These are phyloP conservation scores for Antheraea assamensis DNA, from an alignment of 2,888 invertebrate genomes.

Conservation along the genomic window DNA sequence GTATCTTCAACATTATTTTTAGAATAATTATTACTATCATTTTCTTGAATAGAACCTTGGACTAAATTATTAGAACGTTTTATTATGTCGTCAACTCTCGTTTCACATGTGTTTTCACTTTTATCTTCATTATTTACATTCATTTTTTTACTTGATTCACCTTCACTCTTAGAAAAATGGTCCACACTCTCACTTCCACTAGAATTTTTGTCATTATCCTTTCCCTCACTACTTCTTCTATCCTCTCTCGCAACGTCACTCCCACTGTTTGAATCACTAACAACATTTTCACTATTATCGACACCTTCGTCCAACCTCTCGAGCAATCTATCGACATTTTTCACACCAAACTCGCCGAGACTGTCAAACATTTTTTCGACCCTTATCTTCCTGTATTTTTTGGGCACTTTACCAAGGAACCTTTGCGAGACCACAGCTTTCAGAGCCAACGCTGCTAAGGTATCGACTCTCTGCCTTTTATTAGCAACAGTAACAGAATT, in stretches of 20 bases:
- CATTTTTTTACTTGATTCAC: neutral
- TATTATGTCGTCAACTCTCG: neutral
- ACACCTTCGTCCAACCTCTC: slow-evolving; percentile 39
- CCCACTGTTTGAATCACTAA: slow-evolving; percentile 26
- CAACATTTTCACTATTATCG: neutral
- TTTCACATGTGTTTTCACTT: neutral
- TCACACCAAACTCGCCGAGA: slow-evolving; percentile 35
- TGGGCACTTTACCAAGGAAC: slow-evolving; percentile 55
- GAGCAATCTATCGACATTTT: slow-evolving; percentile 34
- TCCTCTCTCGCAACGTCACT: slow-evolving; percentile 17
- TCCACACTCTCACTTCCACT: neutral
- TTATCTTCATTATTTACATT: neutral
- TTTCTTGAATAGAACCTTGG: neutral
- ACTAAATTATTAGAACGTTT: neutral
- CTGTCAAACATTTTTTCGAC: slow-evolving; percentile 33
- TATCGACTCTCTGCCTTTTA: slow-evolving; percentile 38
- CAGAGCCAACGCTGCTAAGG: slow-evolving; percentile 47
- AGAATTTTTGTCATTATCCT: neutral
- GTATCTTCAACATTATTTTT: neutral
- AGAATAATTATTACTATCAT: neutral
- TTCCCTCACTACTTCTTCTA: neutral
- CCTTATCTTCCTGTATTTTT: slow-evolving; percentile 46
- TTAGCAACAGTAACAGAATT: slow-evolving; percentile 18
- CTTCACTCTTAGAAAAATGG: neutral
- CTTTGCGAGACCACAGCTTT: slow-evolving; percentile 60